Conservation (phyloP, 2,113 vertebrate genomes). For the Euleptes europaea region DNA sequence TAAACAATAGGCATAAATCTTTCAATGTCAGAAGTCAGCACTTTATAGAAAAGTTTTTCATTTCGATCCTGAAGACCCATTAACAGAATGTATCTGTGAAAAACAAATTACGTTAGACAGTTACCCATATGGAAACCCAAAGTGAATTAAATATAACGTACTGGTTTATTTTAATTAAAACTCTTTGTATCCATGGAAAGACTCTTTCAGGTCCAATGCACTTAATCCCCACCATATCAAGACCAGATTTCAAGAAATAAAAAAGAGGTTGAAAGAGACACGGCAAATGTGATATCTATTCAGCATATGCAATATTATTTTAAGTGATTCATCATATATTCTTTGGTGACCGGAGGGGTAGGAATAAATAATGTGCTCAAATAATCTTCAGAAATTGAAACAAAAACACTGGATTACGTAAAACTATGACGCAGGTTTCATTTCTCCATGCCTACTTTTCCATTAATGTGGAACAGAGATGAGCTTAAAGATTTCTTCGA, state of each 20-base stretch:
- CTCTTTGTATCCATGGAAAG: conserved; percentile 1
- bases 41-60: conserved; percentile 95
- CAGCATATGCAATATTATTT: neutral
- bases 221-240: conserved; percentile 1
- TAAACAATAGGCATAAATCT: conserved; percentile 98
- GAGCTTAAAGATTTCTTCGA: neutral
- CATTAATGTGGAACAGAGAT: neutral
- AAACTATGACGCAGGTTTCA: neutral
- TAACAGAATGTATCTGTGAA: conserved; percentile 90
- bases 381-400: neutral
- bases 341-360: neutral
- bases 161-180: conserved; percentile 21
- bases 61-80: conserved; percentile 95
- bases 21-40: conserved; percentile 88
- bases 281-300: neutral
- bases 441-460: fast-evolving
- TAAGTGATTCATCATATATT: neutral
- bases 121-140: neutral
- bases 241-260: neutral
- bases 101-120: conserved; percentile 56
- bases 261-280: neutral
- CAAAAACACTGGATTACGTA: fast-evolving
- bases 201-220: neutral
- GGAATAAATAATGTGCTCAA: neutral
- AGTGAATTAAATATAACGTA: conserved; percentile 26